Percentiles rank a stretch among this genome's conserved stretches.
Conservation (phyloP, 2,797 vertebrate genomes). For the Rhinatrema bivittatum region DNA sequence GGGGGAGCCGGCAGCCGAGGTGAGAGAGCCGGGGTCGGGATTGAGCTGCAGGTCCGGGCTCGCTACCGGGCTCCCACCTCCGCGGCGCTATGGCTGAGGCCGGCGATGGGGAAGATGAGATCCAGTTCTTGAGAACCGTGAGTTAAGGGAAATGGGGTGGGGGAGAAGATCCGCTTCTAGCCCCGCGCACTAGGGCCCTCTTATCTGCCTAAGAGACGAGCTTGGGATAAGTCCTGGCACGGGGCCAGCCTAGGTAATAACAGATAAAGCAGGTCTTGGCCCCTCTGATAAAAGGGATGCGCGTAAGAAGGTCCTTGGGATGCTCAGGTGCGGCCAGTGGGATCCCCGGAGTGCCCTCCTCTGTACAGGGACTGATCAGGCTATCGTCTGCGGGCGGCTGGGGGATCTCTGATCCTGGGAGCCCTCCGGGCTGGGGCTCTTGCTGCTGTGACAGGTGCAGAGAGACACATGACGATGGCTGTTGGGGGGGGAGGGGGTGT, state of each 20-base stretch:
- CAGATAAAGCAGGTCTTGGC: too few species aligned
- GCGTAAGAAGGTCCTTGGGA: too few species aligned
- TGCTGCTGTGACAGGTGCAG: slow-evolving; percentile 27
- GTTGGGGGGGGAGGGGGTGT: not conserved
- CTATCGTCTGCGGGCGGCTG: too few species aligned
- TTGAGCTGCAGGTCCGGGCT: not conserved
- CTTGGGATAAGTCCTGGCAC: too few species aligned
- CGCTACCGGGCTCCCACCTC: not conserved
- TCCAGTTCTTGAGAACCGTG: slow-evolving; percentile 88
- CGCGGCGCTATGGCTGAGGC: slow-evolving; percentile 73
- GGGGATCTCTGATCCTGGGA: too few species aligned
- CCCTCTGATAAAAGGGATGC: too few species aligned
- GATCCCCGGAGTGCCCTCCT: too few species aligned
- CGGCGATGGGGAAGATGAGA: slow-evolving; percentile 85
- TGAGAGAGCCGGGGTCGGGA: not conserved
- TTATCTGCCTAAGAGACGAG: too few species aligned
- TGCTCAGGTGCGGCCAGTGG: too few species aligned
- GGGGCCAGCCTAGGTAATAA: not conserved
- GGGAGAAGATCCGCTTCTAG: too few species aligned
- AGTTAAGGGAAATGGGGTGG: slow-evolving; percentile 30
- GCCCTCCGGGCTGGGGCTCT: slow-evolving; percentile 11
- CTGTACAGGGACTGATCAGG: too few species aligned
- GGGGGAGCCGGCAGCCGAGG: not conserved
- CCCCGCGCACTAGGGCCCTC: not conserved
- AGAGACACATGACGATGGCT: slow-evolving; percentile 14